Conservation (phyloP, 35 echinoderm and acorn worm species). For the Stichopus chloronotus region DNA sequence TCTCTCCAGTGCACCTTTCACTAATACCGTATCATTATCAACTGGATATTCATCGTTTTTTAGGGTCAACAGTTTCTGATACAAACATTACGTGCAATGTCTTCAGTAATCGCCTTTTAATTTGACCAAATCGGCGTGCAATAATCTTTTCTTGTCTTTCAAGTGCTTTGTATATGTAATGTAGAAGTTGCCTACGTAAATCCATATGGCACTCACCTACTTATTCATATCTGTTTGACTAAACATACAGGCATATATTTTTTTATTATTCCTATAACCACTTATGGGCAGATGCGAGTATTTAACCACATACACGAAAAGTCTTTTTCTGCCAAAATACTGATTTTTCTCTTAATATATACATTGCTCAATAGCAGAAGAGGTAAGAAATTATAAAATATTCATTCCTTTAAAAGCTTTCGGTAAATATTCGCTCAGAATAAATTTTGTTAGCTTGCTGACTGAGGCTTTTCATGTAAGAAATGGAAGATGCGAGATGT, state of each 20-base stretch:
- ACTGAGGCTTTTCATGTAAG: background rate
- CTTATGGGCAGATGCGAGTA: no score
- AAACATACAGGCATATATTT: no score
- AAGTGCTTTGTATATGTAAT: constrained; percentile 1
- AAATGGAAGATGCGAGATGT: no score
- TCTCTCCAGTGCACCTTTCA: no score
- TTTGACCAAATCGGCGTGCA: constrained; percentile 23
- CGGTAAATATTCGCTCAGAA: background rate
- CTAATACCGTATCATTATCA: no score
- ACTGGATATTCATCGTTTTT: no score
- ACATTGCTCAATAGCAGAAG: background rate
- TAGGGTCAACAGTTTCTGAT: no score
- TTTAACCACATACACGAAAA: no score
- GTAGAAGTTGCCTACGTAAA: background rate
- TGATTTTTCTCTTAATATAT: background rate
- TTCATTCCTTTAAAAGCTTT: constrained; percentile 51
- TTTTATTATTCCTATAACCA: no score
- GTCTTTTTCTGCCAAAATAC: no score
- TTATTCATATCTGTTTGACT: background rate
- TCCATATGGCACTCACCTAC: constrained; percentile 21
- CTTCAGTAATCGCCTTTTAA: constrained; percentile 16
- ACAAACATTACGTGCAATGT: background rate
- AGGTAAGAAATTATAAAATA: constrained; percentile 48
- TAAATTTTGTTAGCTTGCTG: constrained; percentile 46
- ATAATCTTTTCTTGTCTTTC: background rate